A percentile compares a stretch with the other conserved stretches of the same genome.
Evolutionary conservation across 2,888 invertebrate genomes (phyloP).

Genomic region (Phragmatobia fuliginosa): DNA sequence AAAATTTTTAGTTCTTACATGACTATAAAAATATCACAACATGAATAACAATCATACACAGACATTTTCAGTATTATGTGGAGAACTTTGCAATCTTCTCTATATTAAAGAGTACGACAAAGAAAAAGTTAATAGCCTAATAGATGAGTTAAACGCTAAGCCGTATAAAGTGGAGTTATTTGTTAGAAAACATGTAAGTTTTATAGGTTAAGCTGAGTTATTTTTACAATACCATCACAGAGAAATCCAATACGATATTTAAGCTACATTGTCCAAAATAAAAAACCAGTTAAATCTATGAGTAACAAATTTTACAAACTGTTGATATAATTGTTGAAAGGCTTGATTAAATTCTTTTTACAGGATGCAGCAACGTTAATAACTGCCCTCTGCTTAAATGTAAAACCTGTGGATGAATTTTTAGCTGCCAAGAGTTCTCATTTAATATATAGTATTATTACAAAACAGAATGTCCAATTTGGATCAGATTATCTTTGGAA

Average conservation of each 20-base stretch:
- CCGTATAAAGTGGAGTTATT: constrained; percentile 84
- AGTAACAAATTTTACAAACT: no score
- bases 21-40: constrained; percentile 15
- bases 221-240: no score
- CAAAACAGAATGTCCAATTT: constrained; percentile 83
- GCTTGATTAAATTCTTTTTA: constrained; percentile 39
- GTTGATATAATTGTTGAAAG: no score
- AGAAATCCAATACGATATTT: no score
- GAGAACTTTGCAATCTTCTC: constrained; percentile 73
- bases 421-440: constrained; percentile 87
- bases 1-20: background rate
- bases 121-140: constrained; percentile 80
- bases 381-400: constrained; percentile 69
- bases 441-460: constrained; percentile 84
- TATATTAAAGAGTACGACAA: constrained; percentile 77
- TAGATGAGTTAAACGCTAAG: constrained; percentile 88
- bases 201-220: constrained; percentile 9
- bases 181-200: constrained; percentile 78
- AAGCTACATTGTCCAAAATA: no score
- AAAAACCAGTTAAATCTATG: no score
- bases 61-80: constrained; percentile 69
- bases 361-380: constrained; percentile 74
- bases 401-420: constrained; percentile 81
- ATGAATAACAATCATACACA: constrained; percentile 62
- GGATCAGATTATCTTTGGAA: constrained; percentile 64